Percentiles rank a stretch among this genome's conserved stretches.
Conservation (phyloP, 2,888 invertebrate species). For the Pedicia rivosa region DNA sequence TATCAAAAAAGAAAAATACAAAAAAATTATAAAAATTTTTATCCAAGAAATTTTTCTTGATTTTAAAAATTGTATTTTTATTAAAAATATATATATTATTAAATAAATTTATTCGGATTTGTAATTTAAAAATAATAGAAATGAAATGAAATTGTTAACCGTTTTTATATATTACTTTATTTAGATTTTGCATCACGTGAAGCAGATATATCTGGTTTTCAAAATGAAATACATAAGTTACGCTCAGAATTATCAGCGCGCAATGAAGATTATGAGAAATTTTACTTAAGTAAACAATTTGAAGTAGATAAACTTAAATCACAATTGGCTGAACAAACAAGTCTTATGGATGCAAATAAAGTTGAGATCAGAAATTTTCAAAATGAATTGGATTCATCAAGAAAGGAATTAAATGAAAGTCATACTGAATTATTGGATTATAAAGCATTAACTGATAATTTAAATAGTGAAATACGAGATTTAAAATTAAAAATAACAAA, state of each 20-base stretch:
- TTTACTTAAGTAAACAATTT: slow-evolving; percentile 16
- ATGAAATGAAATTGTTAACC: too few species aligned
- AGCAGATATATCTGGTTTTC: slow-evolving; percentile 2
- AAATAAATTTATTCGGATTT: too few species aligned
- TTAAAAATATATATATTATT: too few species aligned
- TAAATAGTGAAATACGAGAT: slow-evolving; percentile 19
- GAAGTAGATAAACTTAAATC: slow-evolving; percentile 24
- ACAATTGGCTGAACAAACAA: slow-evolving; percentile 17
- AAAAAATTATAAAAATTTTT: too few species aligned
- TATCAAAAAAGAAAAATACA: too few species aligned
- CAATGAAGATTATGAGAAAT: slow-evolving; percentile 7
- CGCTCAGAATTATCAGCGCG: slow-evolving; percentile 3
- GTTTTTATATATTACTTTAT: neutral
- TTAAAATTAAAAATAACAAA: slow-evolving; percentile 20
- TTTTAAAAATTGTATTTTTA: too few species aligned
- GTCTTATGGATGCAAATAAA: slow-evolving; percentile 17
- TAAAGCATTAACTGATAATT: slow-evolving; percentile 15
- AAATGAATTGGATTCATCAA: slow-evolving; percentile 26
- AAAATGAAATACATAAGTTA: slow-evolving; percentile 5
- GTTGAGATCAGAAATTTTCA: slow-evolving; percentile 26
- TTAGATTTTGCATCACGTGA: slow-evolving; percentile 4
- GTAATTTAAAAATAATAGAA: too few species aligned
- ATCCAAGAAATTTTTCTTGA: too few species aligned
- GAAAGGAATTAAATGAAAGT: slow-evolving; percentile 19
- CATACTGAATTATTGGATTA: slow-evolving; percentile 16